Percentiles rank a stretch among this genome's conserved stretches.
Conservation (phyloP, 2,113 vertebrate species). For the Prietella phreatophila region DNA sequence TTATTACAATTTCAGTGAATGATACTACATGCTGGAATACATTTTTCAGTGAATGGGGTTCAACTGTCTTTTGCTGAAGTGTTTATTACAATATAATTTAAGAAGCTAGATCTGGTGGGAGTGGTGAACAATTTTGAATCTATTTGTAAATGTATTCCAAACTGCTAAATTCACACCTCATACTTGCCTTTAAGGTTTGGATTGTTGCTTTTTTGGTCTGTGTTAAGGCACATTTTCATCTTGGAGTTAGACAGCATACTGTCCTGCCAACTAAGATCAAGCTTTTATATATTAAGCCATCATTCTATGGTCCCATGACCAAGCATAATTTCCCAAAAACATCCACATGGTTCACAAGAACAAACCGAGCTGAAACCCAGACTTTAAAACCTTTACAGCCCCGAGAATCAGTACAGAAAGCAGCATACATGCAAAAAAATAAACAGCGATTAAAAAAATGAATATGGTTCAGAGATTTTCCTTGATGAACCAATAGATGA, state of each 20-base stretch:
- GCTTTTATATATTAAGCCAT: slow-evolving; percentile 54
- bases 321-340: not conserved
- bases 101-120: not conserved
- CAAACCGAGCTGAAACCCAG: not conserved
- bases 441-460: not conserved
- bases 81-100: not conserved
- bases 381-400: not conserved
- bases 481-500: too few relatives aligned
- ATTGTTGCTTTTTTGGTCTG: not conserved
- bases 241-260: not conserved
- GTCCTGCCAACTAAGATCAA: slow-evolving; percentile 33
- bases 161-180: not conserved
- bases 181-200: not conserved
- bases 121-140: not conserved
- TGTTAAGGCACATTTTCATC: not conserved
- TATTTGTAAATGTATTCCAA: not conserved
- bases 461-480: not conserved
- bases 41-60: not conserved
- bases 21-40: not conserved
- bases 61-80: not conserved
- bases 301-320: slow-evolving; percentile 15
- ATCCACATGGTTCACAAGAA: not conserved
- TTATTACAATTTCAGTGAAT: not conserved
- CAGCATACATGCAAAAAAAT: not conserved
- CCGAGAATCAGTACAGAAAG: not conserved